Evolutionary conservation across 2,888 invertebrate species (phyloP), one percentile per base, ranked within the genome.

Genomic region (Escarpia spicata): DNA sequence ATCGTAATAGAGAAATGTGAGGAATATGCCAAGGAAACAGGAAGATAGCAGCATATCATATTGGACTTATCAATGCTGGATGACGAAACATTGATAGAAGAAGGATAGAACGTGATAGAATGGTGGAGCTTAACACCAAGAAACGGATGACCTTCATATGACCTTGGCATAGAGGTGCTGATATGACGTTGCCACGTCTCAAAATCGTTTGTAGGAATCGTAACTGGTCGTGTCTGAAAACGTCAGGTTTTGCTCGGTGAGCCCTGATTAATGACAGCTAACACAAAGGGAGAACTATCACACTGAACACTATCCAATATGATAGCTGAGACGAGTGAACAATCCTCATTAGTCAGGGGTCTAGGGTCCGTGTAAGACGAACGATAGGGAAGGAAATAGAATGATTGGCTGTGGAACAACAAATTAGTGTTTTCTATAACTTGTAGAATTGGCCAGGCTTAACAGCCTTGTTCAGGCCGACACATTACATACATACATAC

Each of bases 361-460:
- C 75, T 75, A 75, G n/a, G n/a, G 75, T 75, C 75, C 75, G 19
- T 75, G 75, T 26, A 26, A 75, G 4, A 75, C n/a, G 75, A 26
- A 26, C 26, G 75, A 75, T 75, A 26, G 75, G 75, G 19, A 75
- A 75, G 19, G 75, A 26, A 75, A 75, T 26, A 26, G 75, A 26
- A 75, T 19, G n/a, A 26, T 75, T 75, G 75, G 75, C 75, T 26
- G 6, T 75, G 75, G 75, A 75, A 75, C 75, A 75, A 75, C 75
- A 75, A 75, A 75, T 75, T 75, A 75, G 26, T 75, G 75, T 75
- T 75, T 4, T 75, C 75, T 75, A 26, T 75, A 75, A 75, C 75
- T 75, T 75, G 75, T 75, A 75, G 75, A 75, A 75, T 75, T 75
- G 75, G 75, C 75, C 75, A 75, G 75, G 75, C 75, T 75, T 75